Evolutionary conservation across 2,888 invertebrate genomes (phyloP), one percentile per base, ranked within the genome.

Genomic region (Acronicta psi): DNA sequence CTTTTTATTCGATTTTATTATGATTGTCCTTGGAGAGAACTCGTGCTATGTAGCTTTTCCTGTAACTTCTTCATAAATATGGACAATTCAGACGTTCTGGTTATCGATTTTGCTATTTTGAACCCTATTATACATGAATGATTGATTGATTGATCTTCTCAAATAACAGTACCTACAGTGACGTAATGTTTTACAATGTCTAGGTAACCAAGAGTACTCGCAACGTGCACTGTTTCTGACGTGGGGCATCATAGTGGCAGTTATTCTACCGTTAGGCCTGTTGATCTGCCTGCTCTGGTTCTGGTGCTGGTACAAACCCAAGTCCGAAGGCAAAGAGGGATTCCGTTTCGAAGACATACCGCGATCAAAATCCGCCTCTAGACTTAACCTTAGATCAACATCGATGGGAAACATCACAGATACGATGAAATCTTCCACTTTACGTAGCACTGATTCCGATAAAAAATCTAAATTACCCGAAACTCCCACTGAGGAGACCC

Each of bases 201-300:
- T 93, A 96, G 96, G 96, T 94, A 95, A 95, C 82, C 95, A 96
- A 87, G 96, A 95, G 86, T 96, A 96, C 86, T 96, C 96, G 52
- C 96, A 96, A 86, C 96, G 96, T 80, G 94, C 96, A 78, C 96
- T 96, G 73, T 97, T 97, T 92, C 94, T 96, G 83, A 96, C 97
- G 75, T 95, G 96, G 90, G 96, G 96, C 83, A 95, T 97, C 89
- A 96, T 97, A 86, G 83, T 96, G 84, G 96, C 95, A 80, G 95
- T 97, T 78, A 95, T 97, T 87, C 91, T 97, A 82, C 97, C 97
- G 75, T 86, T 95, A 86, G 88, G 95, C 66, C 95, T 95, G 84
- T 94, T 95, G 77, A 94, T 95, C 80, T 95, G 95, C 84, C 95
- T 95, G 50, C 88, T 94, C 67, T 96, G 95, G 94, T 95, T 95